Conservation (phyloP, 2,797 vertebrate species). For the Diplodus puntazzo region DNA sequence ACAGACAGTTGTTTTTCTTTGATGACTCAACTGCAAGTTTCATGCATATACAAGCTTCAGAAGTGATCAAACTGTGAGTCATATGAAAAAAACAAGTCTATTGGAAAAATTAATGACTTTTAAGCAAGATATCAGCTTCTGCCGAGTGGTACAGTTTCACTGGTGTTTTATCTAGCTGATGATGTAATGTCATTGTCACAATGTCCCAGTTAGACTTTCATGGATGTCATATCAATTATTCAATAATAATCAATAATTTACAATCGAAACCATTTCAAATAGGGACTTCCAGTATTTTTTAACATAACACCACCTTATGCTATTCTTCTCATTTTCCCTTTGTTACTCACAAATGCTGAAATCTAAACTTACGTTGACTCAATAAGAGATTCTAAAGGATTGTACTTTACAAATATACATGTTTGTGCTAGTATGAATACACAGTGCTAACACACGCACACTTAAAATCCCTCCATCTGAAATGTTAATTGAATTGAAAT, state of each 20-base stretch:
- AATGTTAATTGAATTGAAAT: conserved; percentile 16
- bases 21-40: background rate
- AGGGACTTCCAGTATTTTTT: background rate
- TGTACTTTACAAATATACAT: background rate
- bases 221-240: background rate
- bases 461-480: background rate
- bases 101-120: no score
- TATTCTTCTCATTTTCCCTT: background rate
- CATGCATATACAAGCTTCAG: background rate
- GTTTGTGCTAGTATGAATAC: background rate
- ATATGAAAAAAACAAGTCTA: background rate
- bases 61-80: background rate
- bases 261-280: background rate
- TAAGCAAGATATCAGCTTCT: background rate
- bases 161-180: background rate
- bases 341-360: background rate
- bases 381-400: background rate
- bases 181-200: background rate
- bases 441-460: background rate
- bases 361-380: background rate
- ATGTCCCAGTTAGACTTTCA: background rate
- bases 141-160: background rate
- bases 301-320: background rate
- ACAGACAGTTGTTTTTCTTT: background rate
- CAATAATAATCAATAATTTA: background rate